Base-by-base conservation (phyloP, 37 sponge, comb jelly and placozoan species). In the Tethya wilhelma region DNA sequence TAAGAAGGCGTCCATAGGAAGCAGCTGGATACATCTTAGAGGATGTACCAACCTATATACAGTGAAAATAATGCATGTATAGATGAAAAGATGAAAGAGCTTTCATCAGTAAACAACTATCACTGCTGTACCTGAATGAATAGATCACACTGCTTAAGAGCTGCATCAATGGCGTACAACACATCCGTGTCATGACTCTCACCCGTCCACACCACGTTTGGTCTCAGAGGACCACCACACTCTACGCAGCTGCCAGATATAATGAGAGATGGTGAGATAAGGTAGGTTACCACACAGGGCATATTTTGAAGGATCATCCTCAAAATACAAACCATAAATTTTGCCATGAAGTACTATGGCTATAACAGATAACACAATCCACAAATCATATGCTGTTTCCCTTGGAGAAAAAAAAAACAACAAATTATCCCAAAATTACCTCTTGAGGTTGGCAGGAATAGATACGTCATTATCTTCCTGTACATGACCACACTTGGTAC, bases 1-100 rank as follows among this genome's bases (percentile, higher is more conserved):
- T n/a, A n/a, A n/a, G n/a, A n/a, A n/a, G n/a, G n/a, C n/a, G n/a
- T n/a, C n/a, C n/a, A n/a, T n/a, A n/a, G n/a, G n/a, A n/a, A n/a
- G 97, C 97, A 7, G 97, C 97, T 41, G 97, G 97, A 56, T 96
- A 93, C 66, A 96, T 94, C 60, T 93, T 89, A 38, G 97, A 96
- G 1, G 95, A 93, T 0, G 97, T 96, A 2, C 97, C 97, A 31
- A 96, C 89, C 95, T 94, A 46, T 0, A n/a, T n/a, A n/a, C 20
- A 55, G 26, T 17, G 43, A 28, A 34, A 2, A 32, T 1, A 4
- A 64, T 64, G 30, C 17, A 25, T 30, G 41, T 67, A 36, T 11
- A 2, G 40, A n/a, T n/a, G 31, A 59, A 25, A 59, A 19, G 62
- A 25, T 59, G 23, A 6, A 59, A 29, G 62, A 5, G 28, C 29